Conservation (phyloP, 2,888 invertebrate species). For the Phengaris arion region DNA sequence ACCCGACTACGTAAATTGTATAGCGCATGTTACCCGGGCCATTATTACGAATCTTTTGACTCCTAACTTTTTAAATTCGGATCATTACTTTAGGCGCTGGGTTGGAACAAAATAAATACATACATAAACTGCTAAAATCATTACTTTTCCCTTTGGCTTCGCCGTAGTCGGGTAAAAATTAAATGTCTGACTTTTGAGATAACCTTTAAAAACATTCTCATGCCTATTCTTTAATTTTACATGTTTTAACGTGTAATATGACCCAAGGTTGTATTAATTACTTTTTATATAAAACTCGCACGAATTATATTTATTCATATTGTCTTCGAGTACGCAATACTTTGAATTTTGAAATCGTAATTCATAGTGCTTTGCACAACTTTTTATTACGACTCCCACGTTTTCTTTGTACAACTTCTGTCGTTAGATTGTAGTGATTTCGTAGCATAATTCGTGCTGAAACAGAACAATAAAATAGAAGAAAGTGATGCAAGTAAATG, state of each 20-base stretch:
- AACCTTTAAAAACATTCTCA: slow-evolving; percentile 14
- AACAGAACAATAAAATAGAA: slow-evolving; percentile 18
- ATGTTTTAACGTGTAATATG: neutral
- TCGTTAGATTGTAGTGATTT: slow-evolving; percentile 6
- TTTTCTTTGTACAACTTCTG: slow-evolving; percentile 24
- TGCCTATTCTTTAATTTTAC: neutral
- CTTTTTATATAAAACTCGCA: neutral
- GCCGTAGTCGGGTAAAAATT: neutral
- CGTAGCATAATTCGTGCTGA: slow-evolving; percentile 14
- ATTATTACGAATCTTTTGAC: no score
- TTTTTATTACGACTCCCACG: slow-evolving; percentile 26
- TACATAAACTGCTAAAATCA: no score
- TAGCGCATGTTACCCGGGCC: no score
- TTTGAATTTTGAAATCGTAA: slow-evolving; percentile 11
- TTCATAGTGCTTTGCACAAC: slow-evolving; percentile 24
- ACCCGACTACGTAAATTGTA: no score
- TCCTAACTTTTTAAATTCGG: no score
- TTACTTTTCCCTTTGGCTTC: neutral
- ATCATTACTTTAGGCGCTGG: no score
- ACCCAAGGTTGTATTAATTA: slow-evolving; percentile 7
- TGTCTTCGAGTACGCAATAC: slow-evolving; percentile 21
- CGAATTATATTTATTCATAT: slow-evolving; percentile 7
- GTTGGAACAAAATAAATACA: no score
- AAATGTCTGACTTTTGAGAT: neutral
- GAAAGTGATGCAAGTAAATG: slow-evolving; percentile 17